A percentile compares a stretch with the other conserved stretches of the same genome.
Conservation (phyloP, 2,888 invertebrate genomes). For the Brachyptera putata region DNA sequence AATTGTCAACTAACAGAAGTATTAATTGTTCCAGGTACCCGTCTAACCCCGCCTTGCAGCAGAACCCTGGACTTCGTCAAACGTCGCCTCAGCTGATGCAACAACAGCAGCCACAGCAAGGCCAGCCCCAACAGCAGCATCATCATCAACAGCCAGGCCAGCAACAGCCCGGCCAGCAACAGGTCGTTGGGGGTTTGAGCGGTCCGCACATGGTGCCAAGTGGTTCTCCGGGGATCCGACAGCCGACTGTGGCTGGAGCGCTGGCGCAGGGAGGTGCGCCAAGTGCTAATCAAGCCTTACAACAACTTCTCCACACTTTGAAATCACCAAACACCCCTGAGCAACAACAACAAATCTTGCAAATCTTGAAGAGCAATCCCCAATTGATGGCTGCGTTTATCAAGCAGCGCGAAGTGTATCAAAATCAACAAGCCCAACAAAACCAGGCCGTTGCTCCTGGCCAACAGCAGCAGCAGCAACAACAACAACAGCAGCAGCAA, state of each 20-base stretch:
- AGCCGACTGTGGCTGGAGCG: slow-evolving; percentile 34
- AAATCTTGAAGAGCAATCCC: slow-evolving; percentile 89
- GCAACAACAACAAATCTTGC: slow-evolving; percentile 84
- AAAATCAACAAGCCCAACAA: slow-evolving; percentile 43
- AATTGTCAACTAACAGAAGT: too few species aligned
- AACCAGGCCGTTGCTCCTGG: slow-evolving; percentile 48
- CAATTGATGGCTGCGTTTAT: slow-evolving; percentile 94
- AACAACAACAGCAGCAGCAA: slow-evolving; percentile 37
- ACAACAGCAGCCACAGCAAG: slow-evolving; percentile 49
- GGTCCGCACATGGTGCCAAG: slow-evolving; percentile 33
- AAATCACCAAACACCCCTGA: slow-evolving; percentile 86
- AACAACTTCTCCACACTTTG: slow-evolving; percentile 84
- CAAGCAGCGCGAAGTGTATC: slow-evolving; percentile 69
- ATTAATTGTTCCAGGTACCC: slow-evolving; percentile 41
- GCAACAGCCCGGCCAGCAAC: slow-evolving; percentile 38
- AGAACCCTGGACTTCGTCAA: slow-evolving; percentile 44
- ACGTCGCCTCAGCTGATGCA: slow-evolving; percentile 47
- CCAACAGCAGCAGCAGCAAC: slow-evolving; percentile 47
- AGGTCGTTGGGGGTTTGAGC: slow-evolving; percentile 35
- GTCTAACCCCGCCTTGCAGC: slow-evolving; percentile 45
- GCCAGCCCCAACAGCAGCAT: slow-evolving; percentile 47
- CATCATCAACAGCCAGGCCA: slow-evolving; percentile 49
- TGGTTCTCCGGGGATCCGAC: slow-evolving; percentile 26
- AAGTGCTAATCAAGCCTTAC: slow-evolving; percentile 59
- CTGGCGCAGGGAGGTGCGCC: slow-evolving; percentile 43